Percentiles rank a stretch among this genome's conserved stretches.
Evolutionary conservation across 2,888 invertebrate species (phyloP).

Genomic region (Agrotis clavis): DNA sequence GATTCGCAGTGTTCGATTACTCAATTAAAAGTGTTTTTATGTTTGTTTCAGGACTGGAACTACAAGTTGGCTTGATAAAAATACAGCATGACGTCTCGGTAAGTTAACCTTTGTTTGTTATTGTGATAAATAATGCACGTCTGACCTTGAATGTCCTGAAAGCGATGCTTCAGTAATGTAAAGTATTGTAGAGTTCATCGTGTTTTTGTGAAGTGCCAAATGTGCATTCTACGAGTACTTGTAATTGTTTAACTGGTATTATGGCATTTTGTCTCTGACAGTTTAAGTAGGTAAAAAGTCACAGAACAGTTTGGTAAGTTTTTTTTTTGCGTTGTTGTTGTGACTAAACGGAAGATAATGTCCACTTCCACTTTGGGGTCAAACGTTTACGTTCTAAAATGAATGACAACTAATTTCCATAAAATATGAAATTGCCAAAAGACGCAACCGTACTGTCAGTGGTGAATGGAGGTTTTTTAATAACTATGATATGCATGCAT

Average conservation of each 20-base stretch:
- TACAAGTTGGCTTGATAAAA: conserved; percentile 66
- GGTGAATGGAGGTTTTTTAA: not conserved
- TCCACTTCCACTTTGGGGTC: not conserved
- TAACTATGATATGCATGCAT: not conserved
- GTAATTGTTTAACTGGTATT: conserved; percentile 4
- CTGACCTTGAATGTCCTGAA: conserved; percentile 34
- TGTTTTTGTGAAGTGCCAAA: not conserved
- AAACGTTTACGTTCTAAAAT: conserved; percentile 4
- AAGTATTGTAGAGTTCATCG: conserved; percentile 3
- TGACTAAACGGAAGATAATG: not conserved
- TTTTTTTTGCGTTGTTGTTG: conserved; percentile 1
- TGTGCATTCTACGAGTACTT: conserved; percentile 5
- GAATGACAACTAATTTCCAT: conserved; percentile 12
- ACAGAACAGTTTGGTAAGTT: not conserved
- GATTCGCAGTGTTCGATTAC: too few species aligned
- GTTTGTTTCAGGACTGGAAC: conserved; percentile 77
- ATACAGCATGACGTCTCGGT: conserved; percentile 83
- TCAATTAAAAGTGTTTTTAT: conserved; percentile 25
- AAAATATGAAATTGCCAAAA: conserved; percentile 10
- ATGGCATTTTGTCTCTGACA: not conserved
- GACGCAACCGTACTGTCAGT: not conserved
- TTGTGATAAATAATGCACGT: conserved; percentile 35
- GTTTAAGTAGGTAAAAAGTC: conserved; percentile 12
- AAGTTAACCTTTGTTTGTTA: conserved; percentile 63
- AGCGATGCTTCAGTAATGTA: not conserved